Conservation (phyloP, 2,888 invertebrate species). For the Yponomeuta evonymella region DNA sequence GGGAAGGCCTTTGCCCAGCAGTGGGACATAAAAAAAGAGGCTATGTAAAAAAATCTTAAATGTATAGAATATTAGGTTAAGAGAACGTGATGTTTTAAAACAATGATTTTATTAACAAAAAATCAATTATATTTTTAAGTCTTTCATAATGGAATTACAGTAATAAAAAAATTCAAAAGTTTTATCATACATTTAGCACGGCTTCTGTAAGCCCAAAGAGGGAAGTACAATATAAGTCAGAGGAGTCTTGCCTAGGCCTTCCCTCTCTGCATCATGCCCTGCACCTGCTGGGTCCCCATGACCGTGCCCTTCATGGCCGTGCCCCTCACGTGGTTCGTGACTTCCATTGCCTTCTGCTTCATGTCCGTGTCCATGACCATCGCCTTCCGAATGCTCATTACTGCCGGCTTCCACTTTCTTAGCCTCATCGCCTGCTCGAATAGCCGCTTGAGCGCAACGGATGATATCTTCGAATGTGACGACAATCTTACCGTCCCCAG, state of each 20-base stretch:
- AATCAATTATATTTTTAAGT: too few species aligned
- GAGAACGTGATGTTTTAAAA: too few species aligned
- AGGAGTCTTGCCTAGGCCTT: constrained; percentile 37
- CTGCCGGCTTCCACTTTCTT: neutral
- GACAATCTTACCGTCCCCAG: constrained; percentile 9
- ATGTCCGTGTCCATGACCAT: neutral
- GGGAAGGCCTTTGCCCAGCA: too few species aligned
- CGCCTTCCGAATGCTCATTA: neutral
- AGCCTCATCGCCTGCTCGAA: constrained; percentile 28
- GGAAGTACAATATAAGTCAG: constrained; percentile 56
- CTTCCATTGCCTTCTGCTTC: neutral
- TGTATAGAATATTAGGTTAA: too few species aligned
- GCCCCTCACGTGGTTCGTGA: neutral
- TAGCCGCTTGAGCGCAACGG: constrained; percentile 34
- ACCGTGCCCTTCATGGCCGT: neutral
- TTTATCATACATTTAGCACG: neutral
- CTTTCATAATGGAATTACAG: too few species aligned
- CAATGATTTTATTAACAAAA: too few species aligned
- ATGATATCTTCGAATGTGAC: constrained; percentile 19
- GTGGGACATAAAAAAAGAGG: too few species aligned
- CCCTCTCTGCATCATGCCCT: constrained; percentile 8
- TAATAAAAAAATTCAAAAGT: neutral
- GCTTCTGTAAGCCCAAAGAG: constrained; percentile 21
- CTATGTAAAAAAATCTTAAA: too few species aligned
- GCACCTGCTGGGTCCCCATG: neutral